Base-by-base conservation (phyloP, 1,140 invertebrate genomes). In the Monochamus saltuarius region DNA sequence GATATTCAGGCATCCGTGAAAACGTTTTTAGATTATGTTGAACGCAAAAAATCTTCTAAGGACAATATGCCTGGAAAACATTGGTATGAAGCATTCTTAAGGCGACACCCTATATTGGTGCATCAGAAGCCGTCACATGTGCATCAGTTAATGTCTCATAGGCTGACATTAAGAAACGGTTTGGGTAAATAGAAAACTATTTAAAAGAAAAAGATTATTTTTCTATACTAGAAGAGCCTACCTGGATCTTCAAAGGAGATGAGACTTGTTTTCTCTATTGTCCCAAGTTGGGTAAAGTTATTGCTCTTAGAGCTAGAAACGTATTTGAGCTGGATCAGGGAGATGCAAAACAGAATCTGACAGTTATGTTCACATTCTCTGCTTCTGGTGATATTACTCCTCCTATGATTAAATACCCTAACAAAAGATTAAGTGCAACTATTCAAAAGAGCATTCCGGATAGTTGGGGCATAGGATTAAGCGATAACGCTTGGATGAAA, bases 401-500 rank as follows among this genome's bases (percentile, higher is more conserved):
- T 10, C 67, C 72, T 10, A 64, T 70, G 59, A 67, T 72, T 14
- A 64, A 66, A 56, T 71, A 60, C 38, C 60, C 71, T n/a, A 67
- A 72, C 56, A 59, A 67, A 59, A 60, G 65, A 40, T 16, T 69
- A 22, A 64, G 68, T 22, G n/a, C 53, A 14, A 52, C 65, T 19
- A 70, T 77, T 45, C 62, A 58, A 7, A 54, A 63, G 11, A 66
- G 53, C 47, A 60, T 77, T 16, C 74, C 74, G 4, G 34, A 61
- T 53, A 40, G 49, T 19, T 78, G 74, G 75, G 73, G 69, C 11
- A 58, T 75, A 36, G 72, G 75, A 9, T 52, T 40, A 10, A 69
- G 67, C 54, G 68, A 71, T 10, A 75, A 49, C 49, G 71, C 75
- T 3, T 78, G 75, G 76, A 78, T 77, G 76, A 79, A 56, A 47